Evolutionary conservation across 2,113 vertebrate species (phyloP).

Genomic region (Ophthalmolycus amberensis): DNA sequence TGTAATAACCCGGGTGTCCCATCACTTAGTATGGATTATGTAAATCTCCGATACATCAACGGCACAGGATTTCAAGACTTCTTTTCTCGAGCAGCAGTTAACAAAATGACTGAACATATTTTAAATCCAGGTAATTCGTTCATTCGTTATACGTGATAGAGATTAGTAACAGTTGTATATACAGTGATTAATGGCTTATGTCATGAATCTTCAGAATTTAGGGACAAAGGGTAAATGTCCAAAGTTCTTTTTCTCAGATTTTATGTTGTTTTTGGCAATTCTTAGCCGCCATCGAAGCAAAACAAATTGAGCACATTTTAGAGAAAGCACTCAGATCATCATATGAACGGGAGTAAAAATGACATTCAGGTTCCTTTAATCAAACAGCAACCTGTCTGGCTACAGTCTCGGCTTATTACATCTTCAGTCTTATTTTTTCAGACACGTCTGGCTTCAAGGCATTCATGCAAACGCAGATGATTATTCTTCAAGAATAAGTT

Average conservation of each 20-base stretch:
- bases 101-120: conserved; percentile 27
- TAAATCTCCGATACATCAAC: conserved; percentile 37
- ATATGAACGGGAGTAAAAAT: not conserved
- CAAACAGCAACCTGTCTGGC: not conserved
- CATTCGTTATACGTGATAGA: conserved; percentile 27
- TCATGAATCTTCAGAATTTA: not conserved
- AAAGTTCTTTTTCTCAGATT: not conserved
- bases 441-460: not conserved
- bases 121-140: conserved; percentile 43
- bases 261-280: not conserved
- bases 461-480: not conserved
- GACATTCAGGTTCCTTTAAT: not conserved
- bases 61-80: conserved; percentile 2
- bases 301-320: not conserved
- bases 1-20: not conserved
- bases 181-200: conserved; percentile 5
- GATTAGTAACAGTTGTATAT: conserved; percentile 4
- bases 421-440: not conserved
- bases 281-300: not conserved
- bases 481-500: not conserved
- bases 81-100: conserved; percentile 27
- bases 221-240: not conserved
- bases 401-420: not conserved
- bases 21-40: conserved; percentile 51
- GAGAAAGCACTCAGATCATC: not conserved